phyloP scores from a whole-genome alignment of 2,888 invertebrate species.

The Stegophylla sp. region DNA sequence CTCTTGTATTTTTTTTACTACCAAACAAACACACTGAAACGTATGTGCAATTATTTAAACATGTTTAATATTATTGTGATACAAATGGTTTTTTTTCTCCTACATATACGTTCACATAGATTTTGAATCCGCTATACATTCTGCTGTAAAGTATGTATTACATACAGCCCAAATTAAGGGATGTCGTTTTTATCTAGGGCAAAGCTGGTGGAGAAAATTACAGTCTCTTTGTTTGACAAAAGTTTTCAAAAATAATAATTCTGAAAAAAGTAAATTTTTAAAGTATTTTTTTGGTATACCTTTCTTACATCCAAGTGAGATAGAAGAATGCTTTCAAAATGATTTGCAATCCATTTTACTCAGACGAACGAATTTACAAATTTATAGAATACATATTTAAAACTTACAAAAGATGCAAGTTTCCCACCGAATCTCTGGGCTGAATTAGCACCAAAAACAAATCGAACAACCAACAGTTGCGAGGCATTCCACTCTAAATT shows the following conservation, averaged over 20 bases:
- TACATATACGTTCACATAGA: not conserved
- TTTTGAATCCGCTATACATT: not conserved
- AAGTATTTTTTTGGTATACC: not conserved
- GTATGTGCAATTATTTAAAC: conserved; percentile 2
- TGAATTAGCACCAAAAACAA: conserved; percentile 7
- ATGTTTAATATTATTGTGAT: not conserved
- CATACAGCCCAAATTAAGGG: not conserved
- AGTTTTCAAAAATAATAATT: not conserved
- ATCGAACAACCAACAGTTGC: conserved; percentile 23
- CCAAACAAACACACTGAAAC: conserved; percentile 5
- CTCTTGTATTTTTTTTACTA: conserved; percentile 8
- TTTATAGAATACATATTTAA: not conserved
- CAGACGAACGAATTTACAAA: not conserved
- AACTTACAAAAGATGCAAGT: no score
- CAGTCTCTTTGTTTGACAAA: not conserved
- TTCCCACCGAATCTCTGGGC: not conserved
- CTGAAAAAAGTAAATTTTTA: conserved; percentile 4
- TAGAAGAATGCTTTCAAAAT: conserved; percentile 7
- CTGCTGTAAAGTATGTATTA: not conserved
- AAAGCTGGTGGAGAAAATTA: not conserved
- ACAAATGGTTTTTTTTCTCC: not conserved
- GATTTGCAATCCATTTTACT: not conserved
- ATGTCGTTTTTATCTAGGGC: not conserved
- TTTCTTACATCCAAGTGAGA: conserved; percentile 3
- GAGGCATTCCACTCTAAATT: conserved; percentile 35